phyloP scores from a whole-genome alignment of 1,140 invertebrate genomes.

The Heliconius melpomene region DNA sequence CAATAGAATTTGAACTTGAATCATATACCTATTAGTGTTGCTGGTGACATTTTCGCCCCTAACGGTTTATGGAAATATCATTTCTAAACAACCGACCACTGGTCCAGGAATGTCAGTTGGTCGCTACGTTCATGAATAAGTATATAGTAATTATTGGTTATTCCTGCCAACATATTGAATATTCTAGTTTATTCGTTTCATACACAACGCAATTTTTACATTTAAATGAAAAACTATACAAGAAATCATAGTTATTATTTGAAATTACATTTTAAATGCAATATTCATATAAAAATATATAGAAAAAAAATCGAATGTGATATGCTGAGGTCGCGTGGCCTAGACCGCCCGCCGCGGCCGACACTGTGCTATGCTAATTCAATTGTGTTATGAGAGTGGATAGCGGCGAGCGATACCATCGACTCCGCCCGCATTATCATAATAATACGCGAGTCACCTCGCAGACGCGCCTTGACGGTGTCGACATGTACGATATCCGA shows the following conservation, averaged over 20 bases:
- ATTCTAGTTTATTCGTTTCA: neutral
- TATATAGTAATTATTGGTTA: too few species aligned
- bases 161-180: too few species aligned
- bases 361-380: slow-evolving; percentile 75
- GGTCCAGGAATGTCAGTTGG: too few species aligned
- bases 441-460: slow-evolving; percentile 78
- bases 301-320: slow-evolving; percentile 38
- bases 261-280: neutral
- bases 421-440: slow-evolving; percentile 76
- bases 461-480: slow-evolving; percentile 52
- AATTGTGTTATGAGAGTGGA: slow-evolving; percentile 75
- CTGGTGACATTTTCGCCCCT: too few species aligned
- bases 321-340: slow-evolving; percentile 70
- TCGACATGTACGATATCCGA: slow-evolving; percentile 59
- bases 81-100: too few species aligned
- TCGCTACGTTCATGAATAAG: too few species aligned
- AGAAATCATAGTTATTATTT: neutral
- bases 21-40: too few species aligned
- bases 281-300: neutral
- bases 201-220: neutral
- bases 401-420: slow-evolving; percentile 69
- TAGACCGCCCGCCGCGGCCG: slow-evolving; percentile 68
- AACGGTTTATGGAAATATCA: too few species aligned
- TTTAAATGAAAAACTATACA: neutral
- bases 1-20: too few species aligned